Evolutionary conservation across 2,888 invertebrate species (phyloP), one percentile per base, ranked within the genome.

Genomic region (Lycaena phlaeas): DNA sequence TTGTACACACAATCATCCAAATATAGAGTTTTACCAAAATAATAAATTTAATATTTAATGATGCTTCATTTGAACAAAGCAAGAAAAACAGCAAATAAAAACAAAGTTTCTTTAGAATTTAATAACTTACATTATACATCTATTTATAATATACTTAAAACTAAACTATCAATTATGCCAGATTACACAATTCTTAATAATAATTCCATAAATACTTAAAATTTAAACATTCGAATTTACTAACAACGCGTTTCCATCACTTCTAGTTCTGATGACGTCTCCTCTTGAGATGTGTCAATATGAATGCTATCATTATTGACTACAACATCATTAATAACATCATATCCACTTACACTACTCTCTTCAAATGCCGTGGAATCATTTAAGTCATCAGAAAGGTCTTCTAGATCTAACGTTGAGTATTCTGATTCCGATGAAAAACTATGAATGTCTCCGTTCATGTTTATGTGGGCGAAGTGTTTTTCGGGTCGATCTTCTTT

Each of bases 211-310:
- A 36, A 34, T 22, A 34, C 42, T 30, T 43, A 49, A 37, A 26
- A 27, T 28, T 26, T 27, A 27, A 36, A 27, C 40, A 45, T 48
- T 47, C 45, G 44, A 45, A 46, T 39, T 12, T 10, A 38, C 28
- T 56, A 78, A 51, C 71, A 75, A 45, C 63, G 66, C 52, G 81
- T 81, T 47, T 75, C 76, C 48, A 57, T 59, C 12, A 70, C 40
- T 48, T 64, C 65, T 38, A 51, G 53, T 36, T 64, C 67, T 38
- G 62, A 61, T 12, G 64, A 64, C 50, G 34, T 68, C 52, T 31
- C 42, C 48, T 27, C 22, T 15, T 58, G 53, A 3, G 53, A 26
- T 27, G 40, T 36, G 5, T 42, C 14, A 9, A 7, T 52, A 9
- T 46, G 42, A 3, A 52, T 51, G 40, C 52, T 57, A 10, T 44